These are phyloP conservation scores for Excalfactoria chinensis DNA, from an alignment of 2,113 vertebrate species.

Conservation along the genomic window DNA sequence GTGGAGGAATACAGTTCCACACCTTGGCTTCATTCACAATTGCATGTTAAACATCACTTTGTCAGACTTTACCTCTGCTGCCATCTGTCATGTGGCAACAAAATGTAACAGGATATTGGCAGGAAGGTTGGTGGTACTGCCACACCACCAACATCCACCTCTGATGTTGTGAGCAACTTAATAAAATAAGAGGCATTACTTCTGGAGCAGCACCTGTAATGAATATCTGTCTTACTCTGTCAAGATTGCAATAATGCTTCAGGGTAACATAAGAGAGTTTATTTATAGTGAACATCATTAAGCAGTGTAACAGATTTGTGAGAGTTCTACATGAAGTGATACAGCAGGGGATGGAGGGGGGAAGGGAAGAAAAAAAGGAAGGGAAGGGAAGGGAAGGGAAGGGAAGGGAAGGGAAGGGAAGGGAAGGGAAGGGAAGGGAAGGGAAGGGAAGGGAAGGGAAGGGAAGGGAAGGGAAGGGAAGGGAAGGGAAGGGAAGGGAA, in stretches of 20 bases:
- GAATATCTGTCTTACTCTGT: neutral
- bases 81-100: neutral
- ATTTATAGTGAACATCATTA: neutral
- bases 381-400: too few species aligned
- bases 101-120: neutral
- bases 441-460: too few species aligned
- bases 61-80: neutral
- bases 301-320: neutral
- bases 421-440: too few species aligned
- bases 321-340: neutral
- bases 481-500: too few species aligned
- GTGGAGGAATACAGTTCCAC: neutral
- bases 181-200: neutral
- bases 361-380: too few species aligned
- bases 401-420: too few species aligned
- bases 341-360: rapidly evolving
- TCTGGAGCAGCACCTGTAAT: neutral
- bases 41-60: neutral
- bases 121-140: neutral
- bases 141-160: too few species aligned
- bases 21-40: neutral
- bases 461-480: too few species aligned
- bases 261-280: neutral
- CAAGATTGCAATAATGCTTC: neutral
- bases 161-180: neutral